Conservation (phyloP, 1,140 invertebrate species). For the Bombus fervidus region DNA sequence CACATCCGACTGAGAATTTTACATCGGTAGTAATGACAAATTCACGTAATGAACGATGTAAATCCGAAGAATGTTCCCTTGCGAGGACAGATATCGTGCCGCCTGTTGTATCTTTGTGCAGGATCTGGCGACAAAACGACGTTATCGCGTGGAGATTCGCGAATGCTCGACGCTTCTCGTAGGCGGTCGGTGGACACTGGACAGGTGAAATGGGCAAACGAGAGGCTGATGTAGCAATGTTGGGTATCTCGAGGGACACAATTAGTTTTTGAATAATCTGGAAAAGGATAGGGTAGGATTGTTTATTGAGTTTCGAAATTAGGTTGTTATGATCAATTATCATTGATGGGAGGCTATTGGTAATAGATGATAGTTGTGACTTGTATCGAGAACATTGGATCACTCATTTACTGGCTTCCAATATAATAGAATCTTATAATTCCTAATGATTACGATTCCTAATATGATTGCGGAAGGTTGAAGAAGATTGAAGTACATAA, state of each 20-base stretch:
- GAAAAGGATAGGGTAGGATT: too few relatives aligned
- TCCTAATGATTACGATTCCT: not conserved
- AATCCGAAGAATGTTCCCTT: not conserved
- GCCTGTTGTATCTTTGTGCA: not conserved
- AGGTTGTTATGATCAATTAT: too few relatives aligned
- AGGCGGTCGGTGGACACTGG: not conserved
- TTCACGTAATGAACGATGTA: constrained; percentile 18
- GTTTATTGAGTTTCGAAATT: too few relatives aligned
- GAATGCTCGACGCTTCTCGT: not conserved
- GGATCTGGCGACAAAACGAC: not conserved
- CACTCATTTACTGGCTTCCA: too few relatives aligned
- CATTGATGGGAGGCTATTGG: too few relatives aligned
- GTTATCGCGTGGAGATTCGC: not conserved
- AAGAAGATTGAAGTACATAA: not conserved
- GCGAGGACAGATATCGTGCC: not conserved
- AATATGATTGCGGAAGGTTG: not conserved
- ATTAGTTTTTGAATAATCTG: not conserved
- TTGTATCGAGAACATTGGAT: too few relatives aligned
- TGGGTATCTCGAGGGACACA: not conserved
- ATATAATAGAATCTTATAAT: not conserved
- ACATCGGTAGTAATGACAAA: constrained; percentile 13
- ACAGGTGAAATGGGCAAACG: not conserved
- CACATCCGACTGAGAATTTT: not conserved
- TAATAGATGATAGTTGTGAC: too few relatives aligned
- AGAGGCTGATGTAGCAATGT: not conserved